Evolutionary conservation across 2,888 invertebrate genomes (phyloP).

Genomic region (Kryphioiulus occultus): DNA sequence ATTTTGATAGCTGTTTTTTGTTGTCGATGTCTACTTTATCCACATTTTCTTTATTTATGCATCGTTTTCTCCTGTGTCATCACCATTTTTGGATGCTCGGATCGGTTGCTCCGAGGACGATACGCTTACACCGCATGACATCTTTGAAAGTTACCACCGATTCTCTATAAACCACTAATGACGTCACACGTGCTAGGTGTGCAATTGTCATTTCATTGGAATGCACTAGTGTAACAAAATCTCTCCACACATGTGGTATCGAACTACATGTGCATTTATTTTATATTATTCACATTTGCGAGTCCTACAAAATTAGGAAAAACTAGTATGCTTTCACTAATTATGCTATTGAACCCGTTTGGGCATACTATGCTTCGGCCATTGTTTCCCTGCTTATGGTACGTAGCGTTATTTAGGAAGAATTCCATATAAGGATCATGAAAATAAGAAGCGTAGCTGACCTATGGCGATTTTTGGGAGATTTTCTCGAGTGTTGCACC

Average conservation of each 20-base stretch:
- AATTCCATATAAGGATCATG: not conserved
- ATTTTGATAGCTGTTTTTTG: conserved; percentile 21
- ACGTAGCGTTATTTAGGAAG: too few relatives aligned
- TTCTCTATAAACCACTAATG: too few relatives aligned
- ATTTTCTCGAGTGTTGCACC: not conserved
- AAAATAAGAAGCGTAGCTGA: not conserved
- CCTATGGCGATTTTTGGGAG: not conserved
- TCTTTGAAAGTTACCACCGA: not conserved
- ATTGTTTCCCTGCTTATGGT: too few relatives aligned
- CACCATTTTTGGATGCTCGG: not conserved
- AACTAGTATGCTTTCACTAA: too few relatives aligned
- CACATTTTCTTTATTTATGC: not conserved
- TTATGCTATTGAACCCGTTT: too few relatives aligned
- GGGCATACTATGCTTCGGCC: too few relatives aligned
- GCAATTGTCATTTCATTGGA: too few relatives aligned
- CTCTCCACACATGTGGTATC: not conserved
- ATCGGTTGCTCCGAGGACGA: not conserved
- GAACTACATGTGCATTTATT: too few relatives aligned
- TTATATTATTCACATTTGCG: too few relatives aligned
- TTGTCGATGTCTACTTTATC: not conserved
- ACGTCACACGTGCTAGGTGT: too few relatives aligned
- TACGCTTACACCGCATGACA: not conserved
- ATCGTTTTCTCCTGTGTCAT: not conserved
- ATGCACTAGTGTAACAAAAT: too few relatives aligned
- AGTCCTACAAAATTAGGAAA: too few relatives aligned